phyloP scores from a whole-genome alignment of 2,797 vertebrate genomes.

The Poecilia gillii region DNA sequence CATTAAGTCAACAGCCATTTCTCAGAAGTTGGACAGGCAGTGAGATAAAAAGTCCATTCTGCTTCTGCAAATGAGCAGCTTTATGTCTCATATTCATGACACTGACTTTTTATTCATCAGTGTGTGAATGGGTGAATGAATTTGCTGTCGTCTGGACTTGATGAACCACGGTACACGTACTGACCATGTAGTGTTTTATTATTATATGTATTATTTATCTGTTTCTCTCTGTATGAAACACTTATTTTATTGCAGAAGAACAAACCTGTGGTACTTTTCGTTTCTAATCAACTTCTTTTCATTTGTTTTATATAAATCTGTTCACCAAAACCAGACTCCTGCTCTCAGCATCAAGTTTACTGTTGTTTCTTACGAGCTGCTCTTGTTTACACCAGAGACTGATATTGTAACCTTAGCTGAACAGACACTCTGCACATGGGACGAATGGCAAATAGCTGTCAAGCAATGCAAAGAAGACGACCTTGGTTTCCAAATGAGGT shows the following conservation, averaged over 20 bases:
- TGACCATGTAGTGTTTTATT: background rate
- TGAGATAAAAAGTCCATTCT: slow-evolving; percentile 2
- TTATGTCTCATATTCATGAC: background rate
- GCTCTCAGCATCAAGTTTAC: background rate
- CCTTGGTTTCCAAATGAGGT: background rate
- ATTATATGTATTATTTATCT: background rate
- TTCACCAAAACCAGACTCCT: background rate
- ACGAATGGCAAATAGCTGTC: background rate
- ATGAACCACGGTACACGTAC: too few species aligned
- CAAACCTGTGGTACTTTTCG: background rate
- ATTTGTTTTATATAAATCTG: background rate
- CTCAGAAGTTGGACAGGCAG: slow-evolving; percentile 51
- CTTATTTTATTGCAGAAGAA: background rate
- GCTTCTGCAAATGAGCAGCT: slow-evolving; percentile 12
- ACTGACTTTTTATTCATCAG: background rate
- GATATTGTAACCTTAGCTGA: background rate
- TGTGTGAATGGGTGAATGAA: too few species aligned
- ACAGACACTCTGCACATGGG: background rate
- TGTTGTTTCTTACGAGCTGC: background rate
- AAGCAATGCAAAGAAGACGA: background rate
- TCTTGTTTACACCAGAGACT: background rate
- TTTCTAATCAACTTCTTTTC: background rate
- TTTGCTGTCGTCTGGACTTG: too few species aligned
- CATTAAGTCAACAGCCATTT: slow-evolving; percentile 47
- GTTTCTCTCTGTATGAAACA: background rate